Percentiles rank a stretch among this genome's conserved stretches.
Evolutionary conservation across 2,113 vertebrate species (phyloP).

Genomic region (Noturus placidus): DNA sequence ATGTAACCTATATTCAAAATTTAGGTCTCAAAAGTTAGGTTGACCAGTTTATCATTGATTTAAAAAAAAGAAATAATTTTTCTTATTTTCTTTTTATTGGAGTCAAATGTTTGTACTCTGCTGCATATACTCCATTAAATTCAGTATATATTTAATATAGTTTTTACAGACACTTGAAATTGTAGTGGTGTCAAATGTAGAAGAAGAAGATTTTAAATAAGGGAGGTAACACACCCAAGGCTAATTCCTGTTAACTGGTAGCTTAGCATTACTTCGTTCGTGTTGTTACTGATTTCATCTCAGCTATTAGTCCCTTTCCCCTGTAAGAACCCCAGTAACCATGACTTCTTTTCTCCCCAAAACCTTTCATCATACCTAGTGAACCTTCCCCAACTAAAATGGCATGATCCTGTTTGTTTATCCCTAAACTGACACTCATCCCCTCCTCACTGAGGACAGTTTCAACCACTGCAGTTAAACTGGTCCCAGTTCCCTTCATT

Average conservation of each 20-base stretch:
- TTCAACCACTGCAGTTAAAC: constrained; percentile 46
- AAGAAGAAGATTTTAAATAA: neutral
- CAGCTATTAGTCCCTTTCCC: neutral
- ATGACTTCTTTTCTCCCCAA: constrained; percentile 11
- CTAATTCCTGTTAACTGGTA: neutral
- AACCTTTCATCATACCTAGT: constrained; percentile 38
- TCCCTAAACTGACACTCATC: constrained; percentile 31
- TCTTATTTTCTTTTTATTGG: neutral
- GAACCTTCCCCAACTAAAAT: constrained; percentile 28
- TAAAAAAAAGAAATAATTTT: neutral
- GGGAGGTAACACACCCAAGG: neutral
- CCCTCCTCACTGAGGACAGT: constrained; percentile 36
- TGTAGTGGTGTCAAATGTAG: neutral
- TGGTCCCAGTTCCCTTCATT: constrained; percentile 43
- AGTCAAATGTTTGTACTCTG: neutral
- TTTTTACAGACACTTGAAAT: neutral
- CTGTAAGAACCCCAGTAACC: neutral
- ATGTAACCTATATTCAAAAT: neutral
- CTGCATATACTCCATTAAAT: neutral
- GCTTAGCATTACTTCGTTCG: neutral
- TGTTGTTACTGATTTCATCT: neutral
- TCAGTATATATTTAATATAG: neutral
- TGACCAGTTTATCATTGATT: neutral
- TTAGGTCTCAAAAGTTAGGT: neutral
- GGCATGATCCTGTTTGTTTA: constrained; percentile 37